These are phyloP conservation scores for Eira barbara DNA, from an alignment of 2,113 vertebrate genomes.

Conservation along the genomic window DNA sequence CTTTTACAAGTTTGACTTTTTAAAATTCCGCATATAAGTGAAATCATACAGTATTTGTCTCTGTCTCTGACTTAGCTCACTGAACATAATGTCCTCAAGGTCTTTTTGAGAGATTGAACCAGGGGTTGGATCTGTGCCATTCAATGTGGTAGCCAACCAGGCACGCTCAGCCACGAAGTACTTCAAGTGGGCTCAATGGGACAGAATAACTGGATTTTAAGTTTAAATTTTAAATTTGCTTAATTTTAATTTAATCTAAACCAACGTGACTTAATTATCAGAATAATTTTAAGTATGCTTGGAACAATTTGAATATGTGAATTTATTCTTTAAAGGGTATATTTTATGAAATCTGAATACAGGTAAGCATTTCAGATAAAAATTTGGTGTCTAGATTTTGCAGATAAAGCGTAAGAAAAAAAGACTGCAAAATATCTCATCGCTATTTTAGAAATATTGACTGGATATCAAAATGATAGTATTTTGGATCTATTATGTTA, in stretches of 20 bases:
- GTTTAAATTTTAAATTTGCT: background rate
- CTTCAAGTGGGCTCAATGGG: background rate
- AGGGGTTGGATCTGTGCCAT: background rate
- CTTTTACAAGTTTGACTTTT: background rate
- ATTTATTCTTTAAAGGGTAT: background rate
- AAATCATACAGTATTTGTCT: background rate
- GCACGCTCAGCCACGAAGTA: background rate
- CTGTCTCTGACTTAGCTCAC: background rate
- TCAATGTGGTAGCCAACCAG: background rate
- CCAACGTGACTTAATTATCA: background rate
- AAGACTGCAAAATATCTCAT: background rate
- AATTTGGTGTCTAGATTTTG: background rate
- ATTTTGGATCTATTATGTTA: background rate
- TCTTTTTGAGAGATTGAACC: background rate
- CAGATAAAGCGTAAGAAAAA: background rate
- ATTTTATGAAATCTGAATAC: slow-evolving; percentile 8
- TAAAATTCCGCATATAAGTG: background rate
- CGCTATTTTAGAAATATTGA: background rate
- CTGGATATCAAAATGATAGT: background rate
- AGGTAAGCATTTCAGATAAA: background rate
- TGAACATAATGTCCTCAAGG: background rate
- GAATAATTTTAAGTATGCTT: background rate
- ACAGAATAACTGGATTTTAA: background rate
- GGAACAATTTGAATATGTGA: background rate
- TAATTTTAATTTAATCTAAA: background rate